Conservation (phyloP, 2,888 invertebrate genomes). For the Steinernema hermaphroditum region DNA sequence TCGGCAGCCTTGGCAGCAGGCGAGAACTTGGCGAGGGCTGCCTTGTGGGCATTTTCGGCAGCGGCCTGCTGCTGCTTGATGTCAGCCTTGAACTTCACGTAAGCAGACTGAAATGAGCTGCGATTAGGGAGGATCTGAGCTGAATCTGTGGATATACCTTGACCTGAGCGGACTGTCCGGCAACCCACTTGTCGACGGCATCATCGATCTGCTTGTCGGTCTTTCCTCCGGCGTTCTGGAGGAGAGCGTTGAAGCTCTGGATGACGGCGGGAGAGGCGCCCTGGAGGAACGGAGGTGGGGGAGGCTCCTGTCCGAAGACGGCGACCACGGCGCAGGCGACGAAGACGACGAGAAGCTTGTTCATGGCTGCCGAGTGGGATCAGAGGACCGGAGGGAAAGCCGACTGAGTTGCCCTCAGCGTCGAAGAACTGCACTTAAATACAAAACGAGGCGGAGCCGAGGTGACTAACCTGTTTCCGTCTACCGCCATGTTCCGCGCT, state of each 20-base stretch:
- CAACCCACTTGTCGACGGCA: conserved; percentile 55
- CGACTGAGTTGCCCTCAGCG: not conserved
- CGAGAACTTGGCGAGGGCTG: conserved; percentile 52
- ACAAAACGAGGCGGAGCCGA: conserved; percentile 19
- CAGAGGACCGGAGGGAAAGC: not conserved
- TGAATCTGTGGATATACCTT: conserved; percentile 36
- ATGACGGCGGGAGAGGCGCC: conserved; percentile 48
- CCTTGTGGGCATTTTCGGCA: conserved; percentile 58
- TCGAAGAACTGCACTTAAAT: not conserved
- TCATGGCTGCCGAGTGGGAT: conserved; percentile 6
- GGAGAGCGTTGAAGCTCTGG: conserved; percentile 49
- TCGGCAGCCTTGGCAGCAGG: conserved; percentile 55
- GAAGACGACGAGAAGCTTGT: conserved; percentile 42
- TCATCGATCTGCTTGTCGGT: conserved; percentile 57
- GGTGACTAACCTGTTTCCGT: conserved; percentile 23
- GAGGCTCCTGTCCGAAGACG: conserved; percentile 46
- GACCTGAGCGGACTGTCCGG: conserved; percentile 40
- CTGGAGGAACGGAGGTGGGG: conserved; percentile 55
- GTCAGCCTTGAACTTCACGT: conserved; percentile 54
- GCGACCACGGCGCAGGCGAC: conserved; percentile 46
- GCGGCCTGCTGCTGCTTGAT: conserved; percentile 48
- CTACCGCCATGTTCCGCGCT: conserved; percentile 19
- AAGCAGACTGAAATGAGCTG: conserved; percentile 49
- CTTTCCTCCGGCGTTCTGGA: conserved; percentile 44
- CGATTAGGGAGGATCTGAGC: not conserved